These are phyloP conservation scores for Cladopsammia gracilis DNA, from an alignment of 64 coral and sea anemone genomes.

Conservation along the genomic window DNA sequence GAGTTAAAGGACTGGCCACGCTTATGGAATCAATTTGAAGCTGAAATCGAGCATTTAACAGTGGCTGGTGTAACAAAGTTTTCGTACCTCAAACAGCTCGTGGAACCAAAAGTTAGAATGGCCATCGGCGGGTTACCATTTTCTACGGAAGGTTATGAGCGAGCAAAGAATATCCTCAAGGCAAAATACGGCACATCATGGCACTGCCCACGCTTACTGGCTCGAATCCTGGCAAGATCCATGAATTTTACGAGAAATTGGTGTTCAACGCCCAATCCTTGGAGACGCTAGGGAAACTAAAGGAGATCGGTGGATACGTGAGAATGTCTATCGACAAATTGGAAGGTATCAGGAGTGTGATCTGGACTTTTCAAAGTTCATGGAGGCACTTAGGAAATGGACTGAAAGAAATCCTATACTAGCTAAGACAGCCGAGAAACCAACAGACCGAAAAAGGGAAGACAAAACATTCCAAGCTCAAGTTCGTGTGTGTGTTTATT, in stretches of 20 bases:
- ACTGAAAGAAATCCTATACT: slow-evolving; percentile 61
- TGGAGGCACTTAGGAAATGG: slow-evolving; percentile 44
- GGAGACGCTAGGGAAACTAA: slow-evolving; percentile 66
- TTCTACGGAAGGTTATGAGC: slow-evolving; percentile 43
- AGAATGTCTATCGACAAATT: slow-evolving; percentile 62
- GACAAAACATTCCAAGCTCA: slow-evolving; percentile 40
- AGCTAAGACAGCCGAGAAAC: background rate
- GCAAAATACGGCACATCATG: slow-evolving; percentile 45
- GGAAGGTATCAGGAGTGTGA: slow-evolving; percentile 64
- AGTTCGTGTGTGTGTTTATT: slow-evolving; percentile 49
- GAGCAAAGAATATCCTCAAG: slow-evolving; percentile 53
- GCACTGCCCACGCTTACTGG: slow-evolving; percentile 33
- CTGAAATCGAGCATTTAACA: background rate
- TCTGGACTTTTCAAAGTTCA: slow-evolving; percentile 59
- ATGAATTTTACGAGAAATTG: slow-evolving; percentile 55
- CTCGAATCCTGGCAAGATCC: slow-evolving; percentile 39
- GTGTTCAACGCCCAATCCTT: slow-evolving; percentile 59
- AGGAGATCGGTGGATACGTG: slow-evolving; percentile 43
- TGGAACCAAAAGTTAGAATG: slow-evolving; percentile 13
- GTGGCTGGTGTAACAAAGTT: slow-evolving; percentile 25
- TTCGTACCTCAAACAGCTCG: slow-evolving; percentile 17
- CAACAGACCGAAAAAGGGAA: background rate
- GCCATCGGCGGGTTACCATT: slow-evolving; percentile 23
- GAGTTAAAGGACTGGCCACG: slow-evolving; percentile 7
- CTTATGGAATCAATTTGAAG: slow-evolving; percentile 20